Conservation (phyloP, 2,797 vertebrate species). For the Dryobates pubescens region DNA sequence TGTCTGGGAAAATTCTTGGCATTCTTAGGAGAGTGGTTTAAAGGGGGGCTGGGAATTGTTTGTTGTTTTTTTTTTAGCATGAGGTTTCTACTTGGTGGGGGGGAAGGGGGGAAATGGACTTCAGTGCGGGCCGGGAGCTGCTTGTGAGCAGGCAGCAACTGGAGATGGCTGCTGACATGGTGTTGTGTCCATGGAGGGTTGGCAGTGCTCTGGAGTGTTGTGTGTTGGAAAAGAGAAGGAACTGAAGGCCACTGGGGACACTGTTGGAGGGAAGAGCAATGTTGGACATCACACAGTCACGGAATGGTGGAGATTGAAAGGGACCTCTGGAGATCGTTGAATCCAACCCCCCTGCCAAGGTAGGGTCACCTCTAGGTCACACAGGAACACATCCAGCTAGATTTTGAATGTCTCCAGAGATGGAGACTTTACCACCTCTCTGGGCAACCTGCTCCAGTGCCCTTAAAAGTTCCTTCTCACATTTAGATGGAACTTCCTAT, state of each 20-base stretch:
- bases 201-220: neutral
- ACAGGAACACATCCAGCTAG: too few relatives aligned
- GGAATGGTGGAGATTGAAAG: too few relatives aligned
- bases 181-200: rapidly evolving
- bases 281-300: neutral
- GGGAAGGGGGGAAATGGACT: neutral
- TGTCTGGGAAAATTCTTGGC: slow-evolving; percentile 79
- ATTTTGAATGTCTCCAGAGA: too few relatives aligned
- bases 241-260: neutral
- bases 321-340: too few relatives aligned
- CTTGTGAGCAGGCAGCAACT: neutral
- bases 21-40: slow-evolving; percentile 62
- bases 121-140: neutral
- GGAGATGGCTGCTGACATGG: neutral
- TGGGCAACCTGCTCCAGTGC: too few relatives aligned
- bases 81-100: neutral
- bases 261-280: neutral
- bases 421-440: too few relatives aligned
- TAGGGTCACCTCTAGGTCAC: too few relatives aligned
- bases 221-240: neutral
- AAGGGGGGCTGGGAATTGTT: neutral
- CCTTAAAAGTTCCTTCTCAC: too few relatives aligned
- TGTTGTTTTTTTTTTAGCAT: neutral
- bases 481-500: too few relatives aligned
- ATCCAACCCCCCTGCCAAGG: too few relatives aligned